phyloP scores from a whole-genome alignment of 2,797 vertebrate species.

The Falco concolor region DNA sequence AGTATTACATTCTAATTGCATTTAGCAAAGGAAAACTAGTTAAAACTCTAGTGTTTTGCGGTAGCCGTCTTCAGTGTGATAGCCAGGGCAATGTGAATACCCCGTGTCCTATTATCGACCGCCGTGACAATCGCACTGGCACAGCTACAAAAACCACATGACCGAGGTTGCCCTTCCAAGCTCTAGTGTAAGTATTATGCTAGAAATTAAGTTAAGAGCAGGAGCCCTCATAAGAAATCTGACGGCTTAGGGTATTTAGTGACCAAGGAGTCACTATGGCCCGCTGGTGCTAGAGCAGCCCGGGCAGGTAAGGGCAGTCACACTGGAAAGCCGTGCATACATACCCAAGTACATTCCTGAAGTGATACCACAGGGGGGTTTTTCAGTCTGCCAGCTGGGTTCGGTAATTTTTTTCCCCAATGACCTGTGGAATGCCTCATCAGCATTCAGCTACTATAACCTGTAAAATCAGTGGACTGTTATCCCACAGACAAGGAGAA shows the following conservation, averaged over 20 bases:
- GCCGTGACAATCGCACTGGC: not conserved
- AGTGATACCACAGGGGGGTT: not conserved
- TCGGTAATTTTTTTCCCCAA: not conserved
- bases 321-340: not conserved
- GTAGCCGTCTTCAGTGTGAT: not conserved
- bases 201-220: not conserved
- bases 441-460: not conserved
- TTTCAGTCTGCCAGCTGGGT: not conserved
- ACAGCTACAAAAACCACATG: not conserved
- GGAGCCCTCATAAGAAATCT: not conserved
- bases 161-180: not conserved
- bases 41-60: not conserved
- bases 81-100: not conserved
- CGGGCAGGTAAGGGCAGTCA: accelerated
- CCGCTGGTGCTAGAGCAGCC: not conserved
- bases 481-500: not conserved
- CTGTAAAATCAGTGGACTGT: not conserved
- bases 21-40: not conserved
- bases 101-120: not conserved
- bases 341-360: not conserved
- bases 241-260: not conserved
- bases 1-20: not conserved
- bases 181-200: not conserved
- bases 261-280: not conserved
- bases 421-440: not conserved